These are phyloP conservation scores for Oryzias woworae DNA, from an alignment of 2,113 vertebrate species.

Conservation along the genomic window DNA sequence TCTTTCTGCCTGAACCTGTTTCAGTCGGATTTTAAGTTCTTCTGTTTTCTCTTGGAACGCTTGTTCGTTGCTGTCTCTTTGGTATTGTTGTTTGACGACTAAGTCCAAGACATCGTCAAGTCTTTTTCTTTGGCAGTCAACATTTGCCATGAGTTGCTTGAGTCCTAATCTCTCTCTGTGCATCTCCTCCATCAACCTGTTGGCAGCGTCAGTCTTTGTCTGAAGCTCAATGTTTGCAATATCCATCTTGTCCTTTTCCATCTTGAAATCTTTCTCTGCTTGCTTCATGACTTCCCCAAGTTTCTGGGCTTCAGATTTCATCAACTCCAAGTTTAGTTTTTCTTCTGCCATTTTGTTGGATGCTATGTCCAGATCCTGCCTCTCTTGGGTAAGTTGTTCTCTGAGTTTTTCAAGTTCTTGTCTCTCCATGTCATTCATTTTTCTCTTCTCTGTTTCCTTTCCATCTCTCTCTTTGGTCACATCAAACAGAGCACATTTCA, in stretches of 20 bases:
- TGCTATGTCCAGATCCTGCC: too few relatives aligned
- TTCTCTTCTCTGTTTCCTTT: background rate
- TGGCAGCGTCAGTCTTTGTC: background rate
- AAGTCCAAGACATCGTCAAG: background rate
- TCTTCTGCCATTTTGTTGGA: background rate
- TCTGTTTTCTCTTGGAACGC: background rate
- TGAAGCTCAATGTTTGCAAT: background rate
- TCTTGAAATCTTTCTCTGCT: background rate
- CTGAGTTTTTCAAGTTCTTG: background rate
- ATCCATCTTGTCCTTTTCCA: background rate
- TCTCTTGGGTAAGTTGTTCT: background rate
- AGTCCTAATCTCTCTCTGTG: background rate
- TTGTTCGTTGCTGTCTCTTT: background rate
- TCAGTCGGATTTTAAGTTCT: background rate
- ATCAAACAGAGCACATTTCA: background rate
- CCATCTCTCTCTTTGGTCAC: background rate
- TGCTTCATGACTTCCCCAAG: background rate
- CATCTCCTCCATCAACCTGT: background rate
- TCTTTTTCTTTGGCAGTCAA: background rate
- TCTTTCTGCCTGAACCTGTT: background rate
- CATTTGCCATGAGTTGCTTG: too few relatives aligned
- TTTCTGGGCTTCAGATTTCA: background rate
- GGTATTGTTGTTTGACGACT: background rate
- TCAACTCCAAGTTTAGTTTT: background rate
- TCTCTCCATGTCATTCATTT: background rate